A percentile compares a stretch with the other conserved stretches of the same genome.
phyloP scores from a whole-genome alignment of 2,888 invertebrate species.

The Campoletis raptor region DNA sequence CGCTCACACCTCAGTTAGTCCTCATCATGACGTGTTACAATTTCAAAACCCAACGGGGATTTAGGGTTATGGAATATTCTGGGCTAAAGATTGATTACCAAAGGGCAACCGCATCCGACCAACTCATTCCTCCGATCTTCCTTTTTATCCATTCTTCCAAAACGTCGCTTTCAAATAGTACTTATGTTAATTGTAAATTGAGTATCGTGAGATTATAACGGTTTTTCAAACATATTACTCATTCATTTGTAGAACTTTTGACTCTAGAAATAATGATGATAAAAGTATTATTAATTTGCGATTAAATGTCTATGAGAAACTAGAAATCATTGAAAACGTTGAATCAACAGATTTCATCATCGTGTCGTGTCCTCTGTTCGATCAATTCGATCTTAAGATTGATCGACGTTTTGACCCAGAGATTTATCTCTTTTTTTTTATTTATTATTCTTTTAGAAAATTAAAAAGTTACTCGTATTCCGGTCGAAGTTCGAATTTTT shows the following conservation, averaged over 20 bases:
- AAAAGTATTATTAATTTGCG: neutral
- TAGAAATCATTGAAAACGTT: neutral
- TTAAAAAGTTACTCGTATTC: neutral
- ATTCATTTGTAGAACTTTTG: neutral
- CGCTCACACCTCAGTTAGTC: neutral
- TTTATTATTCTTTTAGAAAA: neutral
- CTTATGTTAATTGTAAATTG: constrained; percentile 23
- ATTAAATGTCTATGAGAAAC: neutral
- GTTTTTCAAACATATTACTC: neutral
- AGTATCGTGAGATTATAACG: constrained; percentile 13
- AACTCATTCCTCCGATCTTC: neutral
- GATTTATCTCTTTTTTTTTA: constrained; percentile 18
- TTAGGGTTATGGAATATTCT: constrained; percentile 3
- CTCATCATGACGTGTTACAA: constrained; percentile 54
- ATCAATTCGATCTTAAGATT: constrained; percentile 22
- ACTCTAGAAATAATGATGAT: neutral
- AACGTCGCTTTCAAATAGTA: constrained; percentile 5
- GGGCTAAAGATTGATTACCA: constrained; percentile 8
- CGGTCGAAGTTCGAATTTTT: constrained; percentile 21
- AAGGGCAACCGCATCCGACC: constrained; percentile 16
- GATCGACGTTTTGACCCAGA: neutral
- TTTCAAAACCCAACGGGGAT: constrained; percentile 34
- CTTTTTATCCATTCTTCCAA: neutral
- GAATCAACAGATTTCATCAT: neutral
- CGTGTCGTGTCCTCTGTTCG: neutral